These are phyloP conservation scores for Nothocercus nigrocapillus DNA, from an alignment of 2,113 vertebrate species.

Conservation along the genomic window DNA sequence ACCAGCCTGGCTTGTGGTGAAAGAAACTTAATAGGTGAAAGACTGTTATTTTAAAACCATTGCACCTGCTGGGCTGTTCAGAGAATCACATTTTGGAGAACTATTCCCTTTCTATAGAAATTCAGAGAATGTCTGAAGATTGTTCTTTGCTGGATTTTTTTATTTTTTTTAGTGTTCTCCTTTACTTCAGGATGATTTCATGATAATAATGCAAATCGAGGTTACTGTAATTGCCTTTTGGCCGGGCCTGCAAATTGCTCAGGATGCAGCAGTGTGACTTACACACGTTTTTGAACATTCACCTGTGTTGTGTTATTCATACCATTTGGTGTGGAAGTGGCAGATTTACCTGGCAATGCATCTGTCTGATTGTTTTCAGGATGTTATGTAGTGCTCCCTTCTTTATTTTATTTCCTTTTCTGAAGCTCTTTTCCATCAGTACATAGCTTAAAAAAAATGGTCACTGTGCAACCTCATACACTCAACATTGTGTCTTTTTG, in stretches of 20 bases:
- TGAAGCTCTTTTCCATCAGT: neutral
- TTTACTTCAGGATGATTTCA: neutral
- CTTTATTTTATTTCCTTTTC: neutral
- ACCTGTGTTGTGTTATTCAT: fast-evolving
- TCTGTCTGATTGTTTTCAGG: neutral
- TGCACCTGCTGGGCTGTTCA: neutral
- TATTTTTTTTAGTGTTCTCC: neutral
- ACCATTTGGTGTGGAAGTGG: neutral
- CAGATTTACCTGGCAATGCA: neutral
- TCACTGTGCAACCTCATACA: neutral
- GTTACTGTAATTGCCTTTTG: neutral
- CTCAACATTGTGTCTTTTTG: neutral
- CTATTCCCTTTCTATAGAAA: neutral
- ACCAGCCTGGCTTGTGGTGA: neutral
- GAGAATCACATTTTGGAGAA: neutral
- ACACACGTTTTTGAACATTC: neutral
- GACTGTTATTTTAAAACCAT: neutral
- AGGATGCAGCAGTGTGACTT: neutral
- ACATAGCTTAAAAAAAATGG: neutral
- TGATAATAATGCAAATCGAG: neutral
- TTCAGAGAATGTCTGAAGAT: neutral
- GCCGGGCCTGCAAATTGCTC: neutral
- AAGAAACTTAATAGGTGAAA: neutral
- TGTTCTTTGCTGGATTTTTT: neutral
- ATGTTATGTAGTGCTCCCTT: neutral